Conservation (phyloP, 2,797 vertebrate genomes). For the Esox masquinongy region DNA sequence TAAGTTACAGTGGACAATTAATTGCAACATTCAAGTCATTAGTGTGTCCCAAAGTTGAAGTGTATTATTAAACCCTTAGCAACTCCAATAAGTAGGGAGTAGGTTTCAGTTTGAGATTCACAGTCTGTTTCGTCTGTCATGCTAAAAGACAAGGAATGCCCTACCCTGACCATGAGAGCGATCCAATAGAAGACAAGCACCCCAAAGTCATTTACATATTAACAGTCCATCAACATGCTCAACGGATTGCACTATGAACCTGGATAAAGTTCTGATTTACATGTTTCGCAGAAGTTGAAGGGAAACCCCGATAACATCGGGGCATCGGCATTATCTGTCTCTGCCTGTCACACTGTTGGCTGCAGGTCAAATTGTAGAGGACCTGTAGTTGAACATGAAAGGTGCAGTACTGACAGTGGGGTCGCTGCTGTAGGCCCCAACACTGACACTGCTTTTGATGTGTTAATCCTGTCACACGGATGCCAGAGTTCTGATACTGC, state of each 20-base stretch:
- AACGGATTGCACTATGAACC: conserved; percentile 60
- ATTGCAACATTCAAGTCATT: too few species aligned
- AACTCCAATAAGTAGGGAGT: too few species aligned
- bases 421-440: conserved; percentile 65
- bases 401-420: conserved; percentile 69
- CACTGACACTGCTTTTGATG: conserved; percentile 73
- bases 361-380: conserved; percentile 72
- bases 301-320: conserved; percentile 65
- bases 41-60: too few species aligned
- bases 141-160: too few species aligned
- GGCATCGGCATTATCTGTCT: conserved; percentile 70
- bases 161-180: too few species aligned
- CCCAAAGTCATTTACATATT: conserved; percentile 47
- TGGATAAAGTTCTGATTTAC: conserved; percentile 63
- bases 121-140: too few species aligned
- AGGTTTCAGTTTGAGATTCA: too few species aligned
- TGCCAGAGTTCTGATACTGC: conserved; percentile 71
- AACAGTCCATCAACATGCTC: conserved; percentile 65
- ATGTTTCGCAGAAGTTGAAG: conserved; percentile 67
- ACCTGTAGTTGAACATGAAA: conserved; percentile 79
- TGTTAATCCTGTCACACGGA: conserved; percentile 79
- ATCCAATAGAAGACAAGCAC: too few species aligned
- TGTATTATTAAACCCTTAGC: too few species aligned
- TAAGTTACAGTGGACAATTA: too few species aligned
- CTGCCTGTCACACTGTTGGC: conserved; percentile 70